phyloP scores from a whole-genome alignment of 2,888 invertebrate species.

The Hydrotaea cyrtoneurina region DNA sequence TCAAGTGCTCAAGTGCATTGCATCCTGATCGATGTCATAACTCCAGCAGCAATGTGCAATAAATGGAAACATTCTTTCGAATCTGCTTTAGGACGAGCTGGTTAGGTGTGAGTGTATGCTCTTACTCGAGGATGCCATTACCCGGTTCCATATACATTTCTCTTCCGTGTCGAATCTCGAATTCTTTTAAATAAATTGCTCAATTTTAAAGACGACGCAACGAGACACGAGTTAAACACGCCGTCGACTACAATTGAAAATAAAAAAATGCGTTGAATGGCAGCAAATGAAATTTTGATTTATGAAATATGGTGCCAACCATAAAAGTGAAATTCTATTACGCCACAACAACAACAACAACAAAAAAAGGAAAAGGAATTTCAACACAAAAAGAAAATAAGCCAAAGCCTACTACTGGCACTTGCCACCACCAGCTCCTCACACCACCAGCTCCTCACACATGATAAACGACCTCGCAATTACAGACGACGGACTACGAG shows the following conservation, averaged over 20 bases:
- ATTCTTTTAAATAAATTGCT: not conserved
- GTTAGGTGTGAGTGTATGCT: not conserved
- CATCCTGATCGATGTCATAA: not conserved
- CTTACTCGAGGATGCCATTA: not conserved
- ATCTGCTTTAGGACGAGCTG: not conserved
- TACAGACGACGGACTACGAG: conserved; percentile 35
- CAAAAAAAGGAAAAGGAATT: not conserved
- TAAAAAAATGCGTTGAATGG: conserved; percentile 36
- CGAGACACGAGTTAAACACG: not conserved
- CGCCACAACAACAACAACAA: not conserved
- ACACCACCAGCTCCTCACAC: not conserved
- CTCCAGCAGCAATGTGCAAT: not conserved
- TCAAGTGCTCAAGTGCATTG: not conserved
- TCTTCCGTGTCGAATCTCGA: not conserved
- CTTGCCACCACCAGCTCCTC: not conserved
- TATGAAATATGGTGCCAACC: conserved; percentile 46
- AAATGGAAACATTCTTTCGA: not conserved
- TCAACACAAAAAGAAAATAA: not conserved
- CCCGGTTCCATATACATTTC: not conserved
- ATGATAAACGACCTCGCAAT: conserved; percentile 60
- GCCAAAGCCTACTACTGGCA: not conserved
- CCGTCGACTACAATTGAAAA: conserved; percentile 6
- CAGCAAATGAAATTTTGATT: conserved; percentile 47
- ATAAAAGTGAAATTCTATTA: conserved; percentile 4
- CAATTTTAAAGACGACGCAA: not conserved